Percentiles rank a stretch among this genome's conserved stretches.
Conservation (phyloP, 35 echinoderm and acorn worm genomes). For the Heliocidaris erythrogramma region DNA sequence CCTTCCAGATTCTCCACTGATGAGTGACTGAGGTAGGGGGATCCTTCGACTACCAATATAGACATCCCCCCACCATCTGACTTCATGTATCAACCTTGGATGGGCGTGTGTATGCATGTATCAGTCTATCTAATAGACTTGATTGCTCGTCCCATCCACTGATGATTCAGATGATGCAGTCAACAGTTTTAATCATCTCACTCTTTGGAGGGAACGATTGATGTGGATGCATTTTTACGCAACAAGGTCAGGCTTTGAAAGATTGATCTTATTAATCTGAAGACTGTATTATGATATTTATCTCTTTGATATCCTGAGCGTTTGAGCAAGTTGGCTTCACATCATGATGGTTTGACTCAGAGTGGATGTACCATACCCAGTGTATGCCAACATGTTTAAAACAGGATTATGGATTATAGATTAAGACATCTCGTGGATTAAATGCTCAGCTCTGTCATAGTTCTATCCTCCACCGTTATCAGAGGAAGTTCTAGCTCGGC, state of each 20-base stretch:
- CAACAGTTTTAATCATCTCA: background rate
- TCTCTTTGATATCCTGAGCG: background rate
- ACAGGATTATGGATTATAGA: background rate
- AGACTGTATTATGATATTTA: background rate
- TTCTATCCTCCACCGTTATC: background rate
- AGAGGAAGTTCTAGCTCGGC: background rate
- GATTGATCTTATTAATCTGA: background rate
- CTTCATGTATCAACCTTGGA: background rate
- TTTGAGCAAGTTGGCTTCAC: background rate
- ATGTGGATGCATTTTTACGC: background rate
- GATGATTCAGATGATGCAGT: background rate
- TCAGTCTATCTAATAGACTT: background rate
- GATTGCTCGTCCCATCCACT: background rate
- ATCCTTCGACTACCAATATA: constrained; percentile 7
- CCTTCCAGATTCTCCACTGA: background rate
- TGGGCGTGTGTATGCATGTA: background rate
- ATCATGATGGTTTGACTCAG: background rate
- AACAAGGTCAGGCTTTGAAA: background rate
- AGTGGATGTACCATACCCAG: background rate
- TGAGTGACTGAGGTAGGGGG: background rate
- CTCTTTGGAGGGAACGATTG: background rate
- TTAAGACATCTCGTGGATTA: constrained; percentile 11
- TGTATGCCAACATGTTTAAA: background rate
- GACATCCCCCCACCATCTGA: background rate
- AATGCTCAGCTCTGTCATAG: background rate